phyloP scores from a whole-genome alignment of 2,797 vertebrate species.

The Pipistrellus nathusii region DNA sequence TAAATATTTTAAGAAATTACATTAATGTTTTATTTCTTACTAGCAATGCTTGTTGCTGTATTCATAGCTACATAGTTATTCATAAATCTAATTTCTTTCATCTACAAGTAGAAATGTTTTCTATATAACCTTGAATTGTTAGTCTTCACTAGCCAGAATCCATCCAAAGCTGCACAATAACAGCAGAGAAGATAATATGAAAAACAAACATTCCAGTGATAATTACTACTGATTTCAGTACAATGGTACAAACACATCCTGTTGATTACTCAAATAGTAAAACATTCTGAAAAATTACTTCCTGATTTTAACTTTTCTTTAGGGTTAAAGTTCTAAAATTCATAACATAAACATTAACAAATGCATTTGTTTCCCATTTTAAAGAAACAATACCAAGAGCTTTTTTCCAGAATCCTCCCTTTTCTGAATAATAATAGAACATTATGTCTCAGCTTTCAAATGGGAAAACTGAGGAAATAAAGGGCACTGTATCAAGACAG shows the following conservation, averaged over 20 bases:
- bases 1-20: constrained; percentile 60
- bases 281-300: constrained; percentile 88
- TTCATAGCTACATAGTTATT: not conserved
- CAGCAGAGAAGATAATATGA: constrained; percentile 86
- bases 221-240: constrained; percentile 88
- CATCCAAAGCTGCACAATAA: constrained; percentile 87
- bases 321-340: constrained; percentile 87
- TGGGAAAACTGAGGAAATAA: constrained; percentile 10
- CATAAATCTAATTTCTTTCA: constrained; percentile 55
- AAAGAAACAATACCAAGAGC: not conserved
- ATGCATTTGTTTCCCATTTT: constrained; percentile 83
- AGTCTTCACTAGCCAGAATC: constrained; percentile 72
- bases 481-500: not conserved
- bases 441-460: constrained; percentile 22
- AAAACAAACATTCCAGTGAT: constrained; percentile 87
- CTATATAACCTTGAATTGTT: constrained; percentile 42
- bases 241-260: constrained; percentile 89
- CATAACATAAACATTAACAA: constrained; percentile 85
- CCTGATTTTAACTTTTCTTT: constrained; percentile 85
- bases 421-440: constrained; percentile 51
- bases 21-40: constrained; percentile 44
- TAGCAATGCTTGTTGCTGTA: constrained; percentile 21
- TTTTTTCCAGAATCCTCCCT: constrained; percentile 39
- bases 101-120: constrained; percentile 31
- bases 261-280: constrained; percentile 88